Base-by-base conservation (phyloP, 2,888 invertebrate genomes). In the Agrotis segetum region DNA sequence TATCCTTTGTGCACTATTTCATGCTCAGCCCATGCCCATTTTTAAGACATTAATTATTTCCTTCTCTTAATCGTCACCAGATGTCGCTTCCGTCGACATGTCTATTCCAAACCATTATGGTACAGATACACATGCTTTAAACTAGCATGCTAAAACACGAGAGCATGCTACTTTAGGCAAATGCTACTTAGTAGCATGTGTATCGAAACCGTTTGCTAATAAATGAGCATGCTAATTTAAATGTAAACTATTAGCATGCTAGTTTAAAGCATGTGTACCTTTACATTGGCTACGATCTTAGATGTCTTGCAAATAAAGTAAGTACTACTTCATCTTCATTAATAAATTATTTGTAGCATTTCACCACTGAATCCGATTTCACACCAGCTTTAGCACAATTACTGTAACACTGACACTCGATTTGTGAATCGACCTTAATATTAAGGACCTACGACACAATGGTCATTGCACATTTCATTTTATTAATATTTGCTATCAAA, bases 351-450 rank as follows among this genome's bases (percentile, higher is more conserved):
- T 79, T 56, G 60, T 77, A 40, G 24, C 7, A 24, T 34, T 52
- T 44, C 29, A 17, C 6, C 17, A 50, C 24, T 66, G 52, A 62
- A 70, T 40, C n/a, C 11, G 19, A 44, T 44, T 16, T 56, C 13
- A 13, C 24, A 77, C n/a, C 21, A 66, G 53, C 46, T 53, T 50
- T 19, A 60, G n/a, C 67, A 63, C 53, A 60, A 79, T 62, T 19
- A 66, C 66, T 74, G 63, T 60, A 34, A 19, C n/a, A 67, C 11
- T 9, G 13, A 63, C 50, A 66, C 52, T 29, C 13, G 19, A 34
- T 50, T 63, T 58, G 82, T 81, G 78, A 81, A 71, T 61, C 66
- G 50, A 64, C 63, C 24, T 53, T 61, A 47, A 62, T 16, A n/a
- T n/a, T 59, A 62, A 50, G 24, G 62, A 6, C 56, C 24, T 34